Conservation (phyloP, 2,888 invertebrate genomes). For the Pycnomerus fuliginosus region DNA sequence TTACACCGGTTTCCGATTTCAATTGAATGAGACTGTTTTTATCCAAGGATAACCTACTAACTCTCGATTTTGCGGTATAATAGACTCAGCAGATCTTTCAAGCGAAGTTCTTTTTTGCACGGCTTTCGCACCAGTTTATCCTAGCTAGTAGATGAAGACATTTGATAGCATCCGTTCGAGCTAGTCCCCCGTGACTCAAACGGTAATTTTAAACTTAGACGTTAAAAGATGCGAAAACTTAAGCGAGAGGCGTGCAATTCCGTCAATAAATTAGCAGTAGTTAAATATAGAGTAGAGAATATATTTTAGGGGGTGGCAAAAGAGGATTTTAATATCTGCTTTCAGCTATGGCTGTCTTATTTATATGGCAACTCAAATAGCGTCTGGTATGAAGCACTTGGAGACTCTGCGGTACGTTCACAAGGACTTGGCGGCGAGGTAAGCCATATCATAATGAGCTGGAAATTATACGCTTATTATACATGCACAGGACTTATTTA, state of each 20-base stretch:
- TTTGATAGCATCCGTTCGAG: no score
- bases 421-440: conserved; percentile 82
- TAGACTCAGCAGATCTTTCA: no score
- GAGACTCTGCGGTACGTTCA: conserved; percentile 84
- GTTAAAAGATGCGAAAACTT: not conserved
- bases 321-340: conserved; percentile 34
- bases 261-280: conserved; percentile 1
- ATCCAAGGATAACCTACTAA: no score
- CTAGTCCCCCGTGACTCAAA: no score
- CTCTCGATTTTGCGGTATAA: no score
- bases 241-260: not conserved
- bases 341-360: conserved; percentile 80
- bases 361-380: conserved; percentile 84
- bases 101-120: no score
- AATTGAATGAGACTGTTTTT: no score
- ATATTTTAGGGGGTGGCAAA: conserved; percentile 6
- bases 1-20: no score
- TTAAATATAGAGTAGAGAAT: conserved; percentile 2
- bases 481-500: conserved; percentile 27
- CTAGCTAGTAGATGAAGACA: no score
- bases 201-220: conserved; percentile 1
- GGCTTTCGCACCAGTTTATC: no score
- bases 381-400: conserved; percentile 88
- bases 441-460: conserved; percentile 42
- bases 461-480: conserved; percentile 27